These are phyloP conservation scores for Peromyscus maniculatus DNA, from an alignment of 2,113 vertebrate species.

Conservation along the genomic window DNA sequence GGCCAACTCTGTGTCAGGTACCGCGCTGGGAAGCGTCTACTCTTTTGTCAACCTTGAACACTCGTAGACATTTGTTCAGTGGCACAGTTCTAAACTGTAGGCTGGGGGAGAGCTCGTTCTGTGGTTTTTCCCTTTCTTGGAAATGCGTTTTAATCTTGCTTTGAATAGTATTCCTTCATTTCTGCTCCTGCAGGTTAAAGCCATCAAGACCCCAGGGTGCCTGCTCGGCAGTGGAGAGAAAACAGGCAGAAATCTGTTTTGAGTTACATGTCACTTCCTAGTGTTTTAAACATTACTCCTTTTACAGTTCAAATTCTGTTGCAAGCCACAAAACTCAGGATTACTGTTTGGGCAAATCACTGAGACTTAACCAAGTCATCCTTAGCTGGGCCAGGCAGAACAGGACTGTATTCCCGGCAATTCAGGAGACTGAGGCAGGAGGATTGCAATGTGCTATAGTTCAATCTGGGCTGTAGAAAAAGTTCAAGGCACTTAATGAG, in stretches of 20 bases:
- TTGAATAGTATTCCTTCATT: slow-evolving; percentile 37
- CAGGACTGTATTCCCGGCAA: not conserved
- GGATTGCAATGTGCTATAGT: not conserved
- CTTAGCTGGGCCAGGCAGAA: not conserved
- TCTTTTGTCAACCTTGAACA: not conserved
- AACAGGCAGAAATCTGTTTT: not conserved
- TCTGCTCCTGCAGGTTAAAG: slow-evolving; percentile 1
- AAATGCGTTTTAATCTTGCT: slow-evolving; percentile 37
- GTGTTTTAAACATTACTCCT: slow-evolving; percentile 48
- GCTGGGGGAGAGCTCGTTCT: not conserved
- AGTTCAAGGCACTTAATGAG: not conserved
- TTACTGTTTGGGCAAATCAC: not conserved
- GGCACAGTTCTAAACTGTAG: not conserved
- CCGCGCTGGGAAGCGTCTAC: not conserved
- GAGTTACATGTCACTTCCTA: slow-evolving; percentile 11
- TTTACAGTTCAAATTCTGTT: not conserved
- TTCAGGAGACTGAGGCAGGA: not conserved
- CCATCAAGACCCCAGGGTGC: not conserved
- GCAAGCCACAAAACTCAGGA: slow-evolving; percentile 22
- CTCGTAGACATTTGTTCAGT: slow-evolving; percentile 2
- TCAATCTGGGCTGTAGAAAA: not conserved
- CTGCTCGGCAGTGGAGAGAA: slow-evolving; percentile 14
- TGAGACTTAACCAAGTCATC: slow-evolving; percentile 7
- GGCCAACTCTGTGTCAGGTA: slow-evolving; percentile 32
- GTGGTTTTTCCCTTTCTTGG: slow-evolving; percentile 35